Evolutionary conservation across 2,888 invertebrate genomes (phyloP).

Genomic region (Clusia tigrina): DNA sequence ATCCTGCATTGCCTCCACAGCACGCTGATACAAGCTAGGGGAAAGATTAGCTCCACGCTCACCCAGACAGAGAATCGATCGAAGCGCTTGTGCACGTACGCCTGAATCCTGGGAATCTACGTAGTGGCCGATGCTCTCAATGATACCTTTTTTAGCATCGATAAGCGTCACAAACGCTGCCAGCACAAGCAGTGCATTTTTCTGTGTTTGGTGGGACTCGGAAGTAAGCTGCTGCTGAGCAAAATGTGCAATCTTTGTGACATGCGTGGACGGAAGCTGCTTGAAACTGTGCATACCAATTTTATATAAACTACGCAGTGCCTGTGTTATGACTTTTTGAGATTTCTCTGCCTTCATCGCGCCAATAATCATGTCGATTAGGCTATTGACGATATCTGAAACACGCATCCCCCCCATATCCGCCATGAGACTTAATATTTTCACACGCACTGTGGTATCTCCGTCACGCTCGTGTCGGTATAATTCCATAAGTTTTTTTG

Average conservation of each 20-base stretch:
- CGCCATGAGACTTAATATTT: slow-evolving; percentile 54
- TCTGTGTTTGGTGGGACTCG: slow-evolving; percentile 61
- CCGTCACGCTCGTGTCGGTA: slow-evolving; percentile 57
- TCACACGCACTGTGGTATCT: slow-evolving; percentile 56
- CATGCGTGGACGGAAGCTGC: slow-evolving; percentile 51
- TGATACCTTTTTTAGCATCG: slow-evolving; percentile 70
- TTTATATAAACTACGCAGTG: slow-evolving; percentile 58
- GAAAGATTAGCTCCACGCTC: slow-evolving; percentile 83
- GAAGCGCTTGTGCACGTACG: slow-evolving; percentile 88
- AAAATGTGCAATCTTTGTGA: slow-evolving; percentile 59
- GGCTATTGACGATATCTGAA: slow-evolving; percentile 50
- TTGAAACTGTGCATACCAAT: slow-evolving; percentile 54
- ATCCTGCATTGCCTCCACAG: slow-evolving; percentile 82
- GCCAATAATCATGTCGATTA: slow-evolving; percentile 60
- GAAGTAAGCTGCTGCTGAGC: slow-evolving; percentile 60
- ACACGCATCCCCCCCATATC: slow-evolving; percentile 53
- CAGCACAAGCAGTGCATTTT: slow-evolving; percentile 59
- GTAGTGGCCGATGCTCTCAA: slow-evolving; percentile 83
- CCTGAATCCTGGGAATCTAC: slow-evolving; percentile 89
- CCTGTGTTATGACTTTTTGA: slow-evolving; percentile 63
- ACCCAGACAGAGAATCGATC: slow-evolving; percentile 83
- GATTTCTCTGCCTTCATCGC: slow-evolving; percentile 60
- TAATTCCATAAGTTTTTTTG: slow-evolving; percentile 52
- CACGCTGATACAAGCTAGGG: slow-evolving; percentile 70
- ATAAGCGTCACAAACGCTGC: slow-evolving; percentile 60